Evolutionary conservation across 1,140 invertebrate genomes (phyloP).

Genomic region (Cheumatopsyche charites): DNA sequence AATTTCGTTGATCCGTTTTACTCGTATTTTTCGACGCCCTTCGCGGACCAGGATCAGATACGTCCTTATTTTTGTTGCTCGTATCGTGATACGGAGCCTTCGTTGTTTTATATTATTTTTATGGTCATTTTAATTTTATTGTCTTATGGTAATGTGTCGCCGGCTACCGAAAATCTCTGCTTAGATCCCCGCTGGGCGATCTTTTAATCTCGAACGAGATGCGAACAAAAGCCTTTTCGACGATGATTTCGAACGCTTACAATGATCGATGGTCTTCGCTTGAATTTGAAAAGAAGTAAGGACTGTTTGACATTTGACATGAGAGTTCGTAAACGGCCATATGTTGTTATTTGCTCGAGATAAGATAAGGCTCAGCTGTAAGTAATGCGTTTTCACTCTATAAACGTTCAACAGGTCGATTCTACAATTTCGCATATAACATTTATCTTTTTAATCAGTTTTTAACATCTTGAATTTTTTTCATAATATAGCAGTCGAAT

Average conservation of each 20-base stretch:
- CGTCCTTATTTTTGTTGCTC: background rate
- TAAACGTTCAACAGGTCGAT: too few relatives aligned
- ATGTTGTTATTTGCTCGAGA: too few relatives aligned
- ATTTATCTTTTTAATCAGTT: too few relatives aligned
- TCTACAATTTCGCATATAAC: too few relatives aligned
- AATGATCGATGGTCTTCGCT: background rate
- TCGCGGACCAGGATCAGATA: background rate
- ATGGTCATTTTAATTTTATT: conserved; percentile 5
- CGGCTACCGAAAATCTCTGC: conserved; percentile 12
- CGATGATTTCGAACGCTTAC: background rate
- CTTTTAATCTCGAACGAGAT: too few relatives aligned
- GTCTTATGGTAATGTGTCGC: conserved; percentile 8
- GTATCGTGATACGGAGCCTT: too few relatives aligned
- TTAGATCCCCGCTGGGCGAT: background rate
- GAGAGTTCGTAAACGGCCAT: background rate
- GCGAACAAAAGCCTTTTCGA: too few relatives aligned
- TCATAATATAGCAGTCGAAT: too few relatives aligned
- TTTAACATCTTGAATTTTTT: too few relatives aligned
- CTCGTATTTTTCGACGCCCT: conserved; percentile 25
- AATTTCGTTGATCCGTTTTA: conserved; percentile 19
- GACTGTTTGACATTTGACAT: background rate
- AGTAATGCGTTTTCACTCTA: too few relatives aligned
- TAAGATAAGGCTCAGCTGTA: too few relatives aligned
- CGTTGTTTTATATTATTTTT: too few relatives aligned
- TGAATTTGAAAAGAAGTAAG: background rate